A percentile compares a stretch with the other conserved stretches of the same genome.
Evolutionary conservation across 2,113 vertebrate species (phyloP).

Genomic region (Cochlearius cochlearius): DNA sequence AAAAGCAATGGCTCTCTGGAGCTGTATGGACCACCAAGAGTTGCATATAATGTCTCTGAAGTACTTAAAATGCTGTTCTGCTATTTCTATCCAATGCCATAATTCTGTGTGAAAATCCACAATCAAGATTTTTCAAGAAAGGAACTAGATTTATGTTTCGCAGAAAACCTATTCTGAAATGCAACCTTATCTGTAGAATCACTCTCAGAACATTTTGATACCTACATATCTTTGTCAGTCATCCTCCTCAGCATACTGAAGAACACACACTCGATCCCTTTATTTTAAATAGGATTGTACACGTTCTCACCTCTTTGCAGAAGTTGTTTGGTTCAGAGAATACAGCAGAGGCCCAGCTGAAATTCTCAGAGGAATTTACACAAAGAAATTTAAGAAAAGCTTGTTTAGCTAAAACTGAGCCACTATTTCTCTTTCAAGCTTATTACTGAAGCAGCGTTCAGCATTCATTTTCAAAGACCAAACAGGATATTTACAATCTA

Average conservation of each 20-base stretch:
- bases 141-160: background rate
- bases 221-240: background rate
- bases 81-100: background rate
- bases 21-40: background rate
- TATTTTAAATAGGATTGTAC: background rate
- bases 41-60: background rate
- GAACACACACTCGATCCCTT: background rate
- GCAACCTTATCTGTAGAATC: background rate
- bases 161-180: background rate
- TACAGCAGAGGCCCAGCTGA: background rate
- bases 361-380: background rate
- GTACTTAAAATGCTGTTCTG: background rate
- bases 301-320: background rate
- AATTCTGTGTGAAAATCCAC: background rate
- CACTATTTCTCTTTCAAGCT: background rate
- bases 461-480: background rate
- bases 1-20: background rate
- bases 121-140: background rate
- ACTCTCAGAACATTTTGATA: background rate
- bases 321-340: background rate
- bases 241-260: background rate
- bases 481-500: background rate
- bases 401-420: background rate
- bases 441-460: background rate
- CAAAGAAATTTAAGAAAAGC: background rate